These are phyloP conservation scores for Leuciscus idus DNA, from an alignment of 2,113 vertebrate genomes.

Conservation along the genomic window DNA sequence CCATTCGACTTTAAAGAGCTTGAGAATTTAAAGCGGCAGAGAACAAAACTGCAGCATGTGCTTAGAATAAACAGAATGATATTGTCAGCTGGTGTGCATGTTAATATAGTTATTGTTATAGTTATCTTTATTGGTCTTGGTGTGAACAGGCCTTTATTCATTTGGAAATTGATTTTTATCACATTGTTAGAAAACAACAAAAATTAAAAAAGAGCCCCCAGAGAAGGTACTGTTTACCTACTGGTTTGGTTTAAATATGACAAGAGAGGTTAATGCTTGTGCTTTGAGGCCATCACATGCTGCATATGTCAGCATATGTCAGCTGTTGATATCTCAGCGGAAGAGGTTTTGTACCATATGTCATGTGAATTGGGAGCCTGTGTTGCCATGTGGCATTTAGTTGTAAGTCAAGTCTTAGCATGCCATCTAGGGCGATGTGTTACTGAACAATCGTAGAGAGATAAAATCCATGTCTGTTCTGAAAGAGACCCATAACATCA, in stretches of 20 bases:
- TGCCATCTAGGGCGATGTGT: constrained; percentile 16
- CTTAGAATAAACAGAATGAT: no score
- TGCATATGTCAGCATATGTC: constrained; percentile 34
- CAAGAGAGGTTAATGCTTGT: neutral
- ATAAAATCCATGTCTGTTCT: constrained; percentile 44
- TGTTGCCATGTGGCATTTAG: neutral
- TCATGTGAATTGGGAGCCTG: neutral
- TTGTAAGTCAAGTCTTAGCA: constrained; percentile 29
- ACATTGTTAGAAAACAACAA: neutral
- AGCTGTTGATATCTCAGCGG: constrained; percentile 4
- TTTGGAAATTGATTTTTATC: neutral
- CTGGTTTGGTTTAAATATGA: neutral
- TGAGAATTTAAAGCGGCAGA: no score
- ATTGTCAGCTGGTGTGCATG: no score
- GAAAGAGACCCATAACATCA: neutral
- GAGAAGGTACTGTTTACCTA: neutral
- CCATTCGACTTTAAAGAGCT: no score
- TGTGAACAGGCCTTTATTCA: neutral
- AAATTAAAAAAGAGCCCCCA: neutral
- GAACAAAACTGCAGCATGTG: no score
- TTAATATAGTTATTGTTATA: no score
- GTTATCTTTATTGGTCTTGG: no score
- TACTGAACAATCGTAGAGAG: constrained; percentile 27
- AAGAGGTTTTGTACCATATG: constrained; percentile 22
- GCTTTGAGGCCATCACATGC: constrained; percentile 8